Evolutionary conservation across 2,113 vertebrate genomes (phyloP).

Genomic region (Vulpes lagopus): DNA sequence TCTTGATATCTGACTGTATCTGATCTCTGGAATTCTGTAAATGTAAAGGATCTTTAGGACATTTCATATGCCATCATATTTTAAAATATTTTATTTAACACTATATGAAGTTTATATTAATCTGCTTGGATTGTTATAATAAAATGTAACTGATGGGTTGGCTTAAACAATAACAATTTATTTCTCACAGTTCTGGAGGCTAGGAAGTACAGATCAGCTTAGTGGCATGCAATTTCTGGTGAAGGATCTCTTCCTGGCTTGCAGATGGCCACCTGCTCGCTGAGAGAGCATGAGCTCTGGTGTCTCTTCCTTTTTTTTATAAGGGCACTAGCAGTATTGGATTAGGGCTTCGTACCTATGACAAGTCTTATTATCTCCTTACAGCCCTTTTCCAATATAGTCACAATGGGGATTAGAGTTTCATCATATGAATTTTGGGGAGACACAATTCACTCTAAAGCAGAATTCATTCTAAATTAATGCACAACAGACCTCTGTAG

Average conservation of each 20-base stretch:
- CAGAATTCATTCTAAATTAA: background rate
- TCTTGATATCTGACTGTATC: background rate
- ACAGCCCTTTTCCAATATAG: background rate
- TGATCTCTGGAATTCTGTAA: background rate
- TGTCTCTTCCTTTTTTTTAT: background rate
- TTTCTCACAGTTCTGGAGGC: slow-evolving; percentile 46
- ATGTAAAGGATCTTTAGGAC: slow-evolving; percentile 34
- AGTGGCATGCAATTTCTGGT: background rate
- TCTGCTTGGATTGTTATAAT: background rate
- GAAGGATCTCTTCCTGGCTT: background rate
- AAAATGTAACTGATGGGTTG: background rate
- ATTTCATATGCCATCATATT: slow-evolving; percentile 9
- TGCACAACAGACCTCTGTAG: background rate
- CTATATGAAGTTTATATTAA: background rate
- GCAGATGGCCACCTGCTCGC: background rate
- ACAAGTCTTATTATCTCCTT: background rate
- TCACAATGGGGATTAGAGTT: background rate
- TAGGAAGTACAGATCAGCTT: background rate
- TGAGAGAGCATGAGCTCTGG: background rate
- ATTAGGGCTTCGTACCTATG: background rate
- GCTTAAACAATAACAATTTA: background rate
- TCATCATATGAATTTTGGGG: background rate
- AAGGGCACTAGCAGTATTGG: background rate
- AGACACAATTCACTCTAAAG: background rate
- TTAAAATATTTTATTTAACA: slow-evolving; percentile 48